Evolutionary conservation across 2,113 vertebrate species (phyloP).

Genomic region (Heteronetta atricapilla): DNA sequence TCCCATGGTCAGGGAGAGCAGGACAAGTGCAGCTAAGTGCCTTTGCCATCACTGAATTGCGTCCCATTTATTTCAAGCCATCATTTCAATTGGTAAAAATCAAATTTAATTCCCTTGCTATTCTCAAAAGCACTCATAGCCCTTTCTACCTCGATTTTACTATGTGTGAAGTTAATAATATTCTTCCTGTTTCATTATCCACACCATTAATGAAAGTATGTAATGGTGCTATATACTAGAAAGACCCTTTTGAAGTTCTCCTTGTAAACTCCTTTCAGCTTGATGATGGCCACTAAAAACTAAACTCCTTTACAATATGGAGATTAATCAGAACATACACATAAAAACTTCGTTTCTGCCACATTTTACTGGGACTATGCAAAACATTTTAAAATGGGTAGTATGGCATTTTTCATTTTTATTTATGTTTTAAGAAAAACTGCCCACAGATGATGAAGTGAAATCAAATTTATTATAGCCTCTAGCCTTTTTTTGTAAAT

Average conservation of each 20-base stretch:
- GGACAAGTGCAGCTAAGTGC: not conserved
- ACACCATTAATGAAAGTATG: not conserved
- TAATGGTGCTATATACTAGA: not conserved
- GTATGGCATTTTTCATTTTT: not conserved
- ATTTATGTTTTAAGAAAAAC: not conserved
- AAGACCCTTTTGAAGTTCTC: not conserved
- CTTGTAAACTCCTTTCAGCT: not conserved
- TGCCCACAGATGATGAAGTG: not conserved
- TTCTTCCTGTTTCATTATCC: not conserved
- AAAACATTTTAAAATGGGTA: not conserved
- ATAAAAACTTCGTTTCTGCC: not conserved
- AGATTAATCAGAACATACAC: not conserved
- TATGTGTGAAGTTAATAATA: not conserved
- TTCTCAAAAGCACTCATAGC: not conserved
- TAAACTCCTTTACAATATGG: not conserved
- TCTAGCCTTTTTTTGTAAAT: constrained; percentile 15
- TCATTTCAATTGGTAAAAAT: not conserved
- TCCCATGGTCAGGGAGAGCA: not conserved
- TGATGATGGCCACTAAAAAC: not conserved
- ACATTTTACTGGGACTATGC: not conserved
- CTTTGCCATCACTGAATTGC: not conserved
- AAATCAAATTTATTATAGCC: not conserved
- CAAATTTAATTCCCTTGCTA: not conserved
- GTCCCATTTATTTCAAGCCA: not conserved
- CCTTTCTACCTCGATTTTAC: not conserved